Base-by-base conservation (phyloP, 2,888 invertebrate genomes). In the Thera obeliscata region DNA sequence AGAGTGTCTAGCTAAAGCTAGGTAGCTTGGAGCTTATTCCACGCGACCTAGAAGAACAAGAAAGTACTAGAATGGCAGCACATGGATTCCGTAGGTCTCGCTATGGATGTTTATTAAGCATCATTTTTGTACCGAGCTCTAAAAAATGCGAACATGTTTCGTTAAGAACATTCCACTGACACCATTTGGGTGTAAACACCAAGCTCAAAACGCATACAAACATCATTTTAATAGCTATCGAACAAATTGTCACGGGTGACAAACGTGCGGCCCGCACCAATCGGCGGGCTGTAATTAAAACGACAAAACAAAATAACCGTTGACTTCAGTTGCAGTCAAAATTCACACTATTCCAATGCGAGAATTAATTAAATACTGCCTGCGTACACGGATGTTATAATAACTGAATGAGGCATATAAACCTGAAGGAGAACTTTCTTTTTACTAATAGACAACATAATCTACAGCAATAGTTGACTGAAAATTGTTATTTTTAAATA, bases 291-390 rank as follows among this genome's bases (percentile, higher is more conserved):
- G 88, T 89, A 89, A 93, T 93, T 91, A 91, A 93, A 93, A 93
- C 88, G 92, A 88, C 91, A 91, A 89, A 91, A 90, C 93, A 91
- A 93, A 87, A 93, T 91, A 91, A 89, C 87, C 85, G 86, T 87
- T 83, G 86, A 88, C 90, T 91, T 93, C 93, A 92, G 87, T 90
- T 88, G 87, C 93, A 93, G 87, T 93, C 93, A 93, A 91, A 93
- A 90, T 89, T 93, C 90, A 86, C 93, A 93, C 93, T 93, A 93
- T 93, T 83, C 92, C 91, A 88, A 93, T 92, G 91, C 85, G 87
- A 83, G 91, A 91, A 93, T 93, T 93, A 93, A 93, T 93, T 93
- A 93, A 93, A 93, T 86, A 87, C 87, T 83, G 86, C 84, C 80
- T 76, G 76, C 69, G 68, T 74, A 73, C 78, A 68, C 35, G 6